Evolutionary conservation across 2,113 vertebrate species (phyloP).

Genomic region (Cyphomyrus discorhynchus): DNA sequence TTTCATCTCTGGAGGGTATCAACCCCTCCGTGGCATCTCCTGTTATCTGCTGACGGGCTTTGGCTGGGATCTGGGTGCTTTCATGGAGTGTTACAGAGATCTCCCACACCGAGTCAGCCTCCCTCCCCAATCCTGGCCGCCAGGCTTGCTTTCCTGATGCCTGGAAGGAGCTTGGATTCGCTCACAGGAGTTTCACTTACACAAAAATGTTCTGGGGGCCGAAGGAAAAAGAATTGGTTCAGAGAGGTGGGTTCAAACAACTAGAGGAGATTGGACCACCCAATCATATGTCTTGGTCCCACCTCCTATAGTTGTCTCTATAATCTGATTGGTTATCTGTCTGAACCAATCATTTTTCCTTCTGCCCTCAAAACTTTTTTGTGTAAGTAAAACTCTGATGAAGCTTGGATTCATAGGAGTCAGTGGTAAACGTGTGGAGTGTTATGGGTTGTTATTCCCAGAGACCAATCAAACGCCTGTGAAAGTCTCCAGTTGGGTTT

Average conservation of each 20-base stretch:
- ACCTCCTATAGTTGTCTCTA: too few relatives aligned
- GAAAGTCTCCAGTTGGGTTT: not conserved
- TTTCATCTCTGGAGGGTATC: slow-evolving; percentile 32
- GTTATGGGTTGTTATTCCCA: not conserved
- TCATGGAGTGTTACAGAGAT: slow-evolving; percentile 34
- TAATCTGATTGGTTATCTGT: too few relatives aligned
- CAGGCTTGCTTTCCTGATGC: not conserved
- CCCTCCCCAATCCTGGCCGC: slow-evolving; percentile 30
- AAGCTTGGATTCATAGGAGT: not conserved
- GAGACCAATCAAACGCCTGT: not conserved
- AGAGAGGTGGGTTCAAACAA: too few relatives aligned
- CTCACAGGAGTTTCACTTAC: not conserved
- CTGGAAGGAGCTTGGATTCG: not conserved
- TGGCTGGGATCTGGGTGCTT: slow-evolving; percentile 40
- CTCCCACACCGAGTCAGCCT: not conserved
- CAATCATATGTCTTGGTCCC: too few relatives aligned
- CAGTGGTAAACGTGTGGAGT: not conserved
- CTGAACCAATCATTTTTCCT: too few relatives aligned
- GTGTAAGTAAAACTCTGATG: too few relatives aligned
- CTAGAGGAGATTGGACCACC: too few relatives aligned
- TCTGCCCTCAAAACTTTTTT: too few relatives aligned
- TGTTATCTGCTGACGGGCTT: slow-evolving; percentile 16
- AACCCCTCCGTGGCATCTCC: not conserved
- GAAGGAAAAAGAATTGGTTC: too few relatives aligned
- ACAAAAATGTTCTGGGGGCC: too few relatives aligned